Percentiles rank a stretch among this genome's conserved stretches.
Conservation (phyloP, 2,888 invertebrate genomes). For the Latrodectus elegans region DNA sequence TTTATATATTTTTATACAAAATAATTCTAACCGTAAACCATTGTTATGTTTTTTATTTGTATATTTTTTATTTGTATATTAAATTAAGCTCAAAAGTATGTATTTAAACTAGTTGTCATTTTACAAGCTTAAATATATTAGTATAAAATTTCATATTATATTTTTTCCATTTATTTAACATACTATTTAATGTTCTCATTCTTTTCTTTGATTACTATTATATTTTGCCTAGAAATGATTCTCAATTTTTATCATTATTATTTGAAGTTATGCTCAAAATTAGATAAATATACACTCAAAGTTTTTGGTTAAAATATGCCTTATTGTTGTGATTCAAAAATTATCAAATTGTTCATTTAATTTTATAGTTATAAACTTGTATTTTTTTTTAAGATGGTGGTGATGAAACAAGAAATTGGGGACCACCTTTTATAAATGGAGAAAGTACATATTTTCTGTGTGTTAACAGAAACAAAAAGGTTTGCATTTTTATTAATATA, state of each 20-base stretch:
- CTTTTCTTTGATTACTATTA: no score
- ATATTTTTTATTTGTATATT: no score
- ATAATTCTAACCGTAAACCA: no score
- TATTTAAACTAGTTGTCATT: no score
- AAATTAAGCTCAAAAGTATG: no score
- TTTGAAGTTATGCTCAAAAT: neutral
- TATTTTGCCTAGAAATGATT: no score
- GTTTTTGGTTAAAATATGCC: neutral
- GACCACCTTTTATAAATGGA: conserved; percentile 86
- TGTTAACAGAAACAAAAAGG: conserved; percentile 94
- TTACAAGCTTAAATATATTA: no score
- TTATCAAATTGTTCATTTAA: neutral
- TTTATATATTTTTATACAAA: no score
- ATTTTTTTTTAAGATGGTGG: conserved; percentile 76
- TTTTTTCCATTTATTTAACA: no score
- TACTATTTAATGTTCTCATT: no score
- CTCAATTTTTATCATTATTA: neutral
- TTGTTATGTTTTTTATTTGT: no score
- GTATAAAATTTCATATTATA: no score
- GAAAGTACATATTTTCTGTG: conserved; percentile 86
- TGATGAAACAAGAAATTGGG: conserved; percentile 94
- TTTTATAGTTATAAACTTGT: neutral
- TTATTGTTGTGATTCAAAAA: neutral
- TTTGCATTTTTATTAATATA: conserved; percentile 59
- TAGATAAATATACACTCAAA: neutral